Evolutionary conservation across 2,888 invertebrate genomes (phyloP), one percentile per base, ranked within the genome.

Genomic region (Pseudococcus viburni): DNA sequence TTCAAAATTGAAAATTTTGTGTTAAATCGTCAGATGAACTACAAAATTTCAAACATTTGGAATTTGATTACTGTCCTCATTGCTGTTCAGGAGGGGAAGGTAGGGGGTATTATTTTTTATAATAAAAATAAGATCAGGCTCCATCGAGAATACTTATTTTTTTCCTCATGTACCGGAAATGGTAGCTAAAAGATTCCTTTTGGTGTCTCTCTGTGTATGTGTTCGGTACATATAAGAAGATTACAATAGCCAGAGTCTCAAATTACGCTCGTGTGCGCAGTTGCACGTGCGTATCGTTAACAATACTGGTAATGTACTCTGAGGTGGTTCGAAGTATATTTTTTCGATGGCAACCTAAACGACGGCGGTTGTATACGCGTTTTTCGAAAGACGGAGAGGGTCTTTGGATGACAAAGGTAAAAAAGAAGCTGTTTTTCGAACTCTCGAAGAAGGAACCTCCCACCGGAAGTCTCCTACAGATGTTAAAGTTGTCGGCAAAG

Each of bases 381-480:
- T 64, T 64, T 64, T 64, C 64, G 64, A 64, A 64, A 64, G 64
- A 19, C 64, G 64, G 22, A 19, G 12, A 64, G 64, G 64, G 64
- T 64, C 64, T 64, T 59, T 64, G 5, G 22, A 22, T 22, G 64
- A 64, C 22, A 17, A 77, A 39, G 17, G 42, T 8, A 26, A 73
- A 77, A 77, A 77, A 33, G 39, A 77, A 77, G 77, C 77, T 39
- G 77, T 77, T 77, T 77, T 77, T 86, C 73, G 68, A 86, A 55
- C 80, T 77, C 77, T 51, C n/a, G 19, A 46, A 46, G 12, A 26
- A 46, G 59, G 88, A 83, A 88, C 88, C 88, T 80, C 88, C 88
- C 80, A 88, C 88, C 88, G 88, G 88, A 88, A 88, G 88, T 83
- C 88, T 88, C 42, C 42, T 88, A 88, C 88, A 88, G 88, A 88